Percentiles rank a stretch among this genome's conserved stretches.
Conservation (phyloP, 2,113 vertebrate genomes). For the Pterocles burchelli region DNA sequence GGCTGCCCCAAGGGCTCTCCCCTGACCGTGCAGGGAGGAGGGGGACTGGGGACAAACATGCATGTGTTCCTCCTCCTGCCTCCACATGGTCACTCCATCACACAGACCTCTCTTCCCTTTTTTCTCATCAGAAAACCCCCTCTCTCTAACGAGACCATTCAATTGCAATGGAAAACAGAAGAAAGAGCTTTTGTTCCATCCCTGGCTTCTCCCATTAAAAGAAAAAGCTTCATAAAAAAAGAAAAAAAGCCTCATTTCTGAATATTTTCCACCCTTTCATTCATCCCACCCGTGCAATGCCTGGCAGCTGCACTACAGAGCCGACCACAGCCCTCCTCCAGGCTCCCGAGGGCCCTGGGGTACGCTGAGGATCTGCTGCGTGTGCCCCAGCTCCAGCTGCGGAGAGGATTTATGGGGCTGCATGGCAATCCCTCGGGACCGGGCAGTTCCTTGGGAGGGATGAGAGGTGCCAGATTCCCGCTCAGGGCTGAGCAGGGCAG, state of each 20-base stretch:
- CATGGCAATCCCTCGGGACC: rapidly evolving
- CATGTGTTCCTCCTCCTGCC: neutral
- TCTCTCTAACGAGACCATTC: neutral
- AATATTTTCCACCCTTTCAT: neutral
- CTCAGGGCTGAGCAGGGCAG: neutral
- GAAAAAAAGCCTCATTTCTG: neutral
- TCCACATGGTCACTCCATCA: neutral
- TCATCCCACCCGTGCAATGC: neutral
- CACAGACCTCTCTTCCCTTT: neutral
- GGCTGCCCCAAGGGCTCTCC: neutral
- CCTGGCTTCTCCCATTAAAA: neutral
- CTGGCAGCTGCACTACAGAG: neutral
- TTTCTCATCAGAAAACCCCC: neutral
- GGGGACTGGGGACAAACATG: rapidly evolving
- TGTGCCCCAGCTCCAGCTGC: neutral
- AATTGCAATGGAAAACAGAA: neutral
- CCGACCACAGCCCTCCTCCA: neutral
- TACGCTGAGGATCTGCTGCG: neutral
- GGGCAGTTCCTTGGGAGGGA: neutral
- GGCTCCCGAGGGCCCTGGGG: neutral
- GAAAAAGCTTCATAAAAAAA: neutral
- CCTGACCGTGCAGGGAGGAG: neutral
- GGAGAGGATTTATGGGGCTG: rapidly evolving
- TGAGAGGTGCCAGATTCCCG: neutral
- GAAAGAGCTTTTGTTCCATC: neutral